Percentiles rank a stretch among this genome's conserved stretches.
phyloP scores from a whole-genome alignment of 2,888 invertebrate genomes.

The Lasioglossum morio region DNA sequence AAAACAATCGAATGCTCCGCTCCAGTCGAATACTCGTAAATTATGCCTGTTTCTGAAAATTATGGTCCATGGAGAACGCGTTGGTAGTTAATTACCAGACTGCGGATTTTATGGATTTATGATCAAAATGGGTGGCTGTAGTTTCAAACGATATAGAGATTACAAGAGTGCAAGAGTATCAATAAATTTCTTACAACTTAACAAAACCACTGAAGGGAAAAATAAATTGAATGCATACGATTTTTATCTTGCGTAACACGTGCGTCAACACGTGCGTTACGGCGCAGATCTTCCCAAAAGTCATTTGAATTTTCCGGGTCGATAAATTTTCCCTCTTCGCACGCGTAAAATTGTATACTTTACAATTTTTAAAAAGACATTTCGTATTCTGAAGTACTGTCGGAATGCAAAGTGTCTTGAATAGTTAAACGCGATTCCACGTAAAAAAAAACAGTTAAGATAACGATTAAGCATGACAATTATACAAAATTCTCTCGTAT shows the following conservation, averaged over 20 bases:
- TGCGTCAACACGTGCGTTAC: neutral
- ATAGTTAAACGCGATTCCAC: neutral
- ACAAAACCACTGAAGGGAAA: no score
- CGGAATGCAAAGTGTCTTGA: neutral
- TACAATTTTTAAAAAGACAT: neutral
- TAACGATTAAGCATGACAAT: no score
- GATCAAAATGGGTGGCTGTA: no score
- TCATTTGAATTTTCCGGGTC: neutral
- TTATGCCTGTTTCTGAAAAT: neutral
- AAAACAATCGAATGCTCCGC: neutral
- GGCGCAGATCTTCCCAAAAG: neutral
- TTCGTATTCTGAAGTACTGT: neutral
- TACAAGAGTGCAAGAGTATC: no score
- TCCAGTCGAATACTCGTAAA: no score
- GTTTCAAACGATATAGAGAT: no score
- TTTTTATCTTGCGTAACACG: no score
- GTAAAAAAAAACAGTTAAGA: neutral
- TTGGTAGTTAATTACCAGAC: neutral
- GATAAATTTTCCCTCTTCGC: neutral
- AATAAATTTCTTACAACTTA: no score
- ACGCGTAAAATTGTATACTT: neutral
- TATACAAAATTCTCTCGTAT: no score
- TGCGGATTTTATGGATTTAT: no score
- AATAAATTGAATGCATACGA: no score
- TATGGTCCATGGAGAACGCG: neutral